Base-by-base conservation (phyloP, 2,797 vertebrate genomes). In the Urophycis tenuis region DNA sequence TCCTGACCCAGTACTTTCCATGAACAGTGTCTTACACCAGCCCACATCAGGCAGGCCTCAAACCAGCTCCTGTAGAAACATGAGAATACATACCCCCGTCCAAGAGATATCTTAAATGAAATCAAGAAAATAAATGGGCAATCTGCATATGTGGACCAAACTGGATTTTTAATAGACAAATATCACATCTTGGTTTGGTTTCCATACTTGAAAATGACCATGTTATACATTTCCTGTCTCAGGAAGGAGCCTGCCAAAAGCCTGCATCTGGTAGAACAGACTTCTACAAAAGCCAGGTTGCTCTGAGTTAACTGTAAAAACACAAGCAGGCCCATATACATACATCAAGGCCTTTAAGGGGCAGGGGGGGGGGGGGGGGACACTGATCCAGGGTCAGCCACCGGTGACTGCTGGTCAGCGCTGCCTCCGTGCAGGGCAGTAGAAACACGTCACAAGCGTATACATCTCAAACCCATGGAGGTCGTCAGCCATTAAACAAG, bases 151-250 rank as follows among this genome's bases (percentile, higher is more conserved):
- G 30, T 82, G n/a, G 25, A 67, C 77, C 34, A 76, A 81, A 85
- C 82, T 69, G 9, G 22, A 75, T 77, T 92, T 90, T 90, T 89
- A 89, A 86, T 91, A 81, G 78, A 88, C 79, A 88, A 89, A 87
- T 82, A 64, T 64, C 60, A 64, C 60, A 64, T 64, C 53, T 64
- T 29, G 6, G 53, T 64, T 25, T 64, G n/a, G n/a, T 60, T n/a
- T 64, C 5, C n/a, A n/a, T 64, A 64, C 6, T 19, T 60, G 45
- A 22, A 49, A 22, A 49, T 14, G 39, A 41, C 39, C 39, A 41
- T 1, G 45, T 19, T 49, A 19, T 49, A 49, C 45, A 22, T 49
- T 19, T 49, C 45, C 45, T 60, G 49, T 60, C 19, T 25, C 6
- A 1, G 22, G 49, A 71, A 75, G 22, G 77, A 84, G 67, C 49